Percentiles rank a stretch among this genome's conserved stretches.
Evolutionary conservation across 92 coral and sea anemone species (phyloP).

Genomic region (Zoanthus sociatus): DNA sequence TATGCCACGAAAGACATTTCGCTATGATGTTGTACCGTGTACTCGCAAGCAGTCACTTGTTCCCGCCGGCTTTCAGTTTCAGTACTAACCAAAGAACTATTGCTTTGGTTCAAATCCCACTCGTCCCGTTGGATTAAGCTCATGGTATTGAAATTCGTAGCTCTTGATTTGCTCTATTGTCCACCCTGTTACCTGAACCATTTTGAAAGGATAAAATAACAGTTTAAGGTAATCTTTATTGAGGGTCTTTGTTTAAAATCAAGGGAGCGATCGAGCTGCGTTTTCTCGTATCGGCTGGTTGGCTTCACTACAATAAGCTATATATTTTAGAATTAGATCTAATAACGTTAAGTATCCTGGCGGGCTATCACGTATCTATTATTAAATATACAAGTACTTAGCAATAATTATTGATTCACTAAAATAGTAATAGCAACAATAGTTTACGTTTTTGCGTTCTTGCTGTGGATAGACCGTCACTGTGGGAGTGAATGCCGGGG

Average conservation of each 20-base stretch:
- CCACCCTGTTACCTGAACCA: constrained; percentile 23
- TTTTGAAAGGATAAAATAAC: constrained; percentile 14
- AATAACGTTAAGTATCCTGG: background rate
- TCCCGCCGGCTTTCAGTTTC: background rate
- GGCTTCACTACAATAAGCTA: constrained; percentile 3
- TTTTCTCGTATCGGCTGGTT: constrained; percentile 12
- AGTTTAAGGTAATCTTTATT: constrained; percentile 5
- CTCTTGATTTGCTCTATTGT: constrained; percentile 7
- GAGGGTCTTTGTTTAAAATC: background rate
- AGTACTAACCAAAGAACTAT: background rate
- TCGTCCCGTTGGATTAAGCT: constrained; percentile 26
- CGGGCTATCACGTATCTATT: background rate
- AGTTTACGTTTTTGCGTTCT: background rate
- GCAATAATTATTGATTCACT: background rate
- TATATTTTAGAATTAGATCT: background rate
- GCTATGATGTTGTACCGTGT: constrained; percentile 12
- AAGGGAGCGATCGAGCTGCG: background rate
- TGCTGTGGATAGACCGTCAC: too few species aligned
- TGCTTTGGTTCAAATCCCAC: constrained; percentile 10
- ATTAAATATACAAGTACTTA: constrained; percentile 14
- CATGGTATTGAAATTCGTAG: constrained; percentile 25
- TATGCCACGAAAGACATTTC: constrained; percentile 16
- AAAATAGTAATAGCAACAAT: background rate
- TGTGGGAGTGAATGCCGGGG: too few species aligned
- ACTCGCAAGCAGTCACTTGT: constrained; percentile 23